Evolutionary conservation across 1,140 invertebrate species (phyloP), one percentile per base, ranked within the genome.

Genomic region (Sminthurides bifidus): DNA sequence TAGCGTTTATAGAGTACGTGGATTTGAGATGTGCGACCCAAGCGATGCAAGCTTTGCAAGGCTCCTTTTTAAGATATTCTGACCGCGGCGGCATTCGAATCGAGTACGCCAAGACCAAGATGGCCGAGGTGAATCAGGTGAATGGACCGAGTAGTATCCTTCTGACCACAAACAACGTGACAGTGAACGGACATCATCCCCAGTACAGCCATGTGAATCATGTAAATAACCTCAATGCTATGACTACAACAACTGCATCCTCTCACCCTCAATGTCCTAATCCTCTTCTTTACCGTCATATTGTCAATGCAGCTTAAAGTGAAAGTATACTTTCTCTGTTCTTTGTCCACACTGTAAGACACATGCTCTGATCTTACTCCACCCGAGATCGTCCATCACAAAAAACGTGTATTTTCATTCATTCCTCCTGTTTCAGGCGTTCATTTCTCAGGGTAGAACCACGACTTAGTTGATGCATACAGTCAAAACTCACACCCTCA

Each of bases 61-160:
- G 92, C 70, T 87, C 87, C 70, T 86, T 92, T 72, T 81, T 96
- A 62, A 80, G 91, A 69, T 92, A 89, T 71, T 94, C 90, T 58
- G 92, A 95, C 71, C 81, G 87, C 65, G 90, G 90, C 68, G 88
- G 91, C 69, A 93, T 97, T 73, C 83, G 92, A 73, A 93, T 96
- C 73, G 93, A 97, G 80, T 96, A 91, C 79, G 92, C 92, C 72
- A 92, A 92, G 78, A 92, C 86, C 75, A 94, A 94, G 81, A 95
- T 96, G 92, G 79, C 79, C 59, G 86, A 89, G 77, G 58, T 58
- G 44, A 58, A 54, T 37, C 86, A 89, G 77, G 58, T 60, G 52
- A 61, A 61, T 43, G 60, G 60, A 38, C 43, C 52, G 29, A 64
- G 51, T 49, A 64, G 62, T 53, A 59, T 64, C 51, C 55, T 64